Percentiles rank a stretch among this genome's conserved stretches.
Evolutionary conservation across 1,140 invertebrate species (phyloP).

Genomic region (Delia radicum): DNA sequence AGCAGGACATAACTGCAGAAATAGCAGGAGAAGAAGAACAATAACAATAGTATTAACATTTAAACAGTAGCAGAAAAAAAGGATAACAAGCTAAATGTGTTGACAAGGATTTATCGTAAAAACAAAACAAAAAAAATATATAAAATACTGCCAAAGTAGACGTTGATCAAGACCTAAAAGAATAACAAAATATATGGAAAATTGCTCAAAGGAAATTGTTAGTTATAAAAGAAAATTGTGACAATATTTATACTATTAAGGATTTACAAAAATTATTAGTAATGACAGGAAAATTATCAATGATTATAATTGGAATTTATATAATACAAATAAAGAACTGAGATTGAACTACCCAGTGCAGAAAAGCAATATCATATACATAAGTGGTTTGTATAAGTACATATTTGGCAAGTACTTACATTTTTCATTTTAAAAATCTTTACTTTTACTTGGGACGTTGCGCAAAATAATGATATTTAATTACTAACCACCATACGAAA

Average conservation of each 20-base stretch:
- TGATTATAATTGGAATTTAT: background rate
- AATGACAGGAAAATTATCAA: constrained; percentile 10
- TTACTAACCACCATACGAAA: no score
- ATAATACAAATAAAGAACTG: no score
- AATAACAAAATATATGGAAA: no score
- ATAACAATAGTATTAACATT: background rate
- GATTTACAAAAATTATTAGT: background rate
- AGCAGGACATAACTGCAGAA: background rate
- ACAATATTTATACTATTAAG: background rate
- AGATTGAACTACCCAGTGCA: no score
- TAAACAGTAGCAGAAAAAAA: background rate
- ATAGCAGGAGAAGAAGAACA: background rate
- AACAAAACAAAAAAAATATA: background rate
- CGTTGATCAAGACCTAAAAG: background rate
- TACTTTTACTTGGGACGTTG: no score
- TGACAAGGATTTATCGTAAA: background rate
- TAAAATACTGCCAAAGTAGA: background rate
- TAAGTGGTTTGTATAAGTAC: no score
- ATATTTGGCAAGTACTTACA: no score
- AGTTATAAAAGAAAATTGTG: background rate
- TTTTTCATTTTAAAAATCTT: no score
- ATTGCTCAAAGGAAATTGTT: constrained; percentile 1
- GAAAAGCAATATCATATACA: no score
- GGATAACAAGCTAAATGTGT: constrained; percentile 20
- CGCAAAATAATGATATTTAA: no score